Evolutionary conservation across 2,797 vertebrate genomes (phyloP), one percentile per base, ranked within the genome.

Genomic region (Acropternis orthonyx): DNA sequence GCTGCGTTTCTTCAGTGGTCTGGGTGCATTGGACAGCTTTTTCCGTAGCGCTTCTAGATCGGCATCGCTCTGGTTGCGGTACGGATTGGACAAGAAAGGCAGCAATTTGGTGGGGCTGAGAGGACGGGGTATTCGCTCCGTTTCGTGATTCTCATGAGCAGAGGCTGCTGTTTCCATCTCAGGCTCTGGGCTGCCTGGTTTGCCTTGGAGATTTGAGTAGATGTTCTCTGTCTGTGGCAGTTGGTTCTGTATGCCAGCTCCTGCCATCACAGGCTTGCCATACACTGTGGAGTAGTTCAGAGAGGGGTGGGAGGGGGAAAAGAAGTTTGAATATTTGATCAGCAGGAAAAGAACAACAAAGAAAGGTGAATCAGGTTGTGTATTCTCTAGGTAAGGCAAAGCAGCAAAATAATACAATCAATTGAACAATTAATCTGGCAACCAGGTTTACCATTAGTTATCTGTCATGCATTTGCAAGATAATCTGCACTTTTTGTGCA

Each of bases 71-170:
- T 99, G 99, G 96, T 99, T 99, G 66, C 99, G 99, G 97, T 99
- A 99, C 0, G 99, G 99, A 84, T 99, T 99, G 43, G 99, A 99
- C 27, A 99, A 97, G 97, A 99, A 99, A 16, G 99, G 99, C 88
- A 99, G 98, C 73, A 99, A 96, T 72, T 99, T 99, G 92, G 99
- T 99, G 0, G 99, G 99, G 97, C 99, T 99, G 21, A 99, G 99
- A 2, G 99, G 99, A 21, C 99, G 98, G 9, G 99, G 99, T 43
- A 98, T 99, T 48, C 99, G 97, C 88, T 99, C 99, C 0, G 98
- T 97, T 96, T 99, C 99, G 0, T 98, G 97, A 71, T 79, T 97
- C 95, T 98, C 97, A 3, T 97, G 92, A 72, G 95, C 78, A 2
- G 98, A 97, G 27, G 98, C 88, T 10, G 89, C 48, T 4, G 94